Conservation (phyloP, 2,888 invertebrate genomes). For the Meteorus colon region DNA sequence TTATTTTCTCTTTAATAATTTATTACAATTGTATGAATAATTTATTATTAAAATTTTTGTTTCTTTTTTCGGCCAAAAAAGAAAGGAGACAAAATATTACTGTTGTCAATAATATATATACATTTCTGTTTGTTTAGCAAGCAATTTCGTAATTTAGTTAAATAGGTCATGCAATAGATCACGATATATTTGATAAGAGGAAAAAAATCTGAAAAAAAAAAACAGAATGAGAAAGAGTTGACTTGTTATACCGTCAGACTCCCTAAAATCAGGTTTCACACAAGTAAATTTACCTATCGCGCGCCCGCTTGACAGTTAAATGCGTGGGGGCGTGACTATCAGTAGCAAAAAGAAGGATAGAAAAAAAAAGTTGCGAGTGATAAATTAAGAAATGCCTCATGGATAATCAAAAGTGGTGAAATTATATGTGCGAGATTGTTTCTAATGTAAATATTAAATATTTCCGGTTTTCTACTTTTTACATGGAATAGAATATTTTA, state of each 20-base stretch:
- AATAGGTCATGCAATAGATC: conserved; percentile 26
- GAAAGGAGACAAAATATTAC: background rate
- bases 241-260: conserved; percentile 6
- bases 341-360: background rate
- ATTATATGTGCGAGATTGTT: background rate
- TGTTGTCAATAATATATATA: background rate
- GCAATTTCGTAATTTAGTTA: background rate
- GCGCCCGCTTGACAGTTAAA: conserved; percentile 21
- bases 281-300: conserved; percentile 26
- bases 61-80: background rate
- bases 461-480: background rate
- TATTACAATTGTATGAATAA: background rate
- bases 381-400: conserved; percentile 17
- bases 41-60: background rate
- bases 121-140: background rate
- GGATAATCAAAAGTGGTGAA: background rate
- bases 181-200: conserved; percentile 5
- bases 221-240: background rate
- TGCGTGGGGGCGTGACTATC: conserved; percentile 30
- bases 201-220: background rate
- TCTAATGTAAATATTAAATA: background rate
- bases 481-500: background rate
- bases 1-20: background rate
- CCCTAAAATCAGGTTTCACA: conserved; percentile 21
- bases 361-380: conserved; percentile 5